phyloP scores from a whole-genome alignment of 2,113 vertebrate genomes.

The Cacatua alba region DNA sequence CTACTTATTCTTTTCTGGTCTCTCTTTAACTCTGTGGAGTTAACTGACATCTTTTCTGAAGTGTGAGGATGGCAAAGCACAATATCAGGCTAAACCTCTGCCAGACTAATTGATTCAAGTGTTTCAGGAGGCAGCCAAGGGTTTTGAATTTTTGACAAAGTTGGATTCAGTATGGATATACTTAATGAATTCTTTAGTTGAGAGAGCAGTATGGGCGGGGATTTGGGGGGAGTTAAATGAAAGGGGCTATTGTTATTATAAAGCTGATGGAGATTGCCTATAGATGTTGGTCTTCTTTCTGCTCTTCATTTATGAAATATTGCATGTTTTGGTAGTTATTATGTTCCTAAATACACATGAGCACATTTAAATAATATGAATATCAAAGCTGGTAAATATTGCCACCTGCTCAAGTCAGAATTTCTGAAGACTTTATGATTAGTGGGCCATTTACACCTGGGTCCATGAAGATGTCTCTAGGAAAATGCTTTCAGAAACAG shows the following conservation, averaged over 20 bases:
- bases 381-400: background rate
- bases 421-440: background rate
- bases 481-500: background rate
- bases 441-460: background rate
- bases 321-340: background rate
- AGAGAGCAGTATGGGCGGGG: background rate
- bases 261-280: background rate
- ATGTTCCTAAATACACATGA: background rate
- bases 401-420: background rate
- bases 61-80: background rate
- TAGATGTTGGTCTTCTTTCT: background rate
- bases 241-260: background rate
- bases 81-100: background rate
- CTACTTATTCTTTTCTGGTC: background rate
- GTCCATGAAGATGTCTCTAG: background rate
- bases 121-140: background rate
- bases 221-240: background rate
- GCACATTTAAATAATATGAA: background rate
- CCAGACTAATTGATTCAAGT: background rate
- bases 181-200: background rate
- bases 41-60: background rate
- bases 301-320: background rate
- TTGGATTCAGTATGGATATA: background rate
- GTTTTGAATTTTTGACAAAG: background rate
- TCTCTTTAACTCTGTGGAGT: background rate